Percentiles rank a stretch among this genome's conserved stretches.
Evolutionary conservation across 2,888 invertebrate genomes (phyloP).

Genomic region (Oligia fasciuncula): DNA sequence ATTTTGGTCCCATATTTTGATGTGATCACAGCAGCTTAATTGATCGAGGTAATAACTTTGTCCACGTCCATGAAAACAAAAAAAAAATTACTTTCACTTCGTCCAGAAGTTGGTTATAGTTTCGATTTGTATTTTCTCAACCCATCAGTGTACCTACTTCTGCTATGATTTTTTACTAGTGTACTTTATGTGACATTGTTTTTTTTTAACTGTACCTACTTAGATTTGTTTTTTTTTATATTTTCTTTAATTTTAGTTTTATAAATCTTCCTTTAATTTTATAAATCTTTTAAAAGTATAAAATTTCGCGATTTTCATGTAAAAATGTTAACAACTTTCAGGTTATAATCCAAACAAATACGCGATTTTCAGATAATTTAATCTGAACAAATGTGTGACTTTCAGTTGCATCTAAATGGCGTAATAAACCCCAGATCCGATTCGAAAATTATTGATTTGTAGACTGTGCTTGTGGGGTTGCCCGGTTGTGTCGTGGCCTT

Average conservation of each 20-base stretch:
- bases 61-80: not conserved
- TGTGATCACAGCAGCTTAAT: slow-evolving; percentile 9
- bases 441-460: slow-evolving; percentile 18
- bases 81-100: not conserved
- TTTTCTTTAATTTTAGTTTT: not conserved
- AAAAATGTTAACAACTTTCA: not conserved
- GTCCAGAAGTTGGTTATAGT: not conserved
- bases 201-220: not conserved
- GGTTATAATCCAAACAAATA: not conserved
- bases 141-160: not conserved
- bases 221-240: not conserved
- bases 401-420: slow-evolving; percentile 14
- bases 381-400: not conserved
- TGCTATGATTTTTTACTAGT: not conserved
- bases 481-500: not conserved
- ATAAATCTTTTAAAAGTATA: not conserved
- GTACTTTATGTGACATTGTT: not conserved
- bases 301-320: not conserved
- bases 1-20: not conserved
- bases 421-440: not conserved
- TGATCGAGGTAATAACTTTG: not conserved
- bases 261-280: not conserved
- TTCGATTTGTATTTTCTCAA: not conserved
- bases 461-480: not conserved
- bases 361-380: not conserved